Percentiles rank a stretch among this genome's conserved stretches.
phyloP scores from a whole-genome alignment of 2,113 vertebrate species.

The Proteles cristata region DNA sequence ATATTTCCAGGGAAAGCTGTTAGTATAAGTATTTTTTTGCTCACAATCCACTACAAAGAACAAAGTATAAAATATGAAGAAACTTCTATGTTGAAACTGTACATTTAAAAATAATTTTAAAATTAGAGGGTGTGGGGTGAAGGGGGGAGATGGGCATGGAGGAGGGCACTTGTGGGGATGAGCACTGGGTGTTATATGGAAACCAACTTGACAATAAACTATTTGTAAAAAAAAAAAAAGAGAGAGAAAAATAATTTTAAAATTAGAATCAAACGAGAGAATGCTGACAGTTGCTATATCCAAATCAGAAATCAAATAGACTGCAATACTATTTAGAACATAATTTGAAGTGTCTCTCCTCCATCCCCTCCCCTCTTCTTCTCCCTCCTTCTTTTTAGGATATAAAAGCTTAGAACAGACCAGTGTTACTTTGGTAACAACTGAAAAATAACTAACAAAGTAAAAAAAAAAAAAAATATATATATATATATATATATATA shows the following conservation, averaged over 20 bases:
- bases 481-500: no score
- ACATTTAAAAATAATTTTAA: background rate
- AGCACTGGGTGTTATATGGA: no score
- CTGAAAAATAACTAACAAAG: background rate
- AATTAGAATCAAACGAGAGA: background rate
- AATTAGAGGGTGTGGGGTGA: background rate
- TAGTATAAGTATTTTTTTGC: background rate
- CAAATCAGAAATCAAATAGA: constrained; percentile 35
- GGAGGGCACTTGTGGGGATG: no score
- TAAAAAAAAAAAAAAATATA: no score
- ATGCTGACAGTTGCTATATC: background rate
- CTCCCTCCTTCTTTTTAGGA: background rate
- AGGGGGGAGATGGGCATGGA: no score
- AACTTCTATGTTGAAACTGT: background rate
- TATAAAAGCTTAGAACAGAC: background rate
- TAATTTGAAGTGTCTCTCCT: background rate
- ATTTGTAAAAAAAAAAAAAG: no score
- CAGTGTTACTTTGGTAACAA: background rate
- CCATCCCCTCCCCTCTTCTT: no score
- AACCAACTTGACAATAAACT: no score
- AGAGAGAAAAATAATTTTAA: background rate
- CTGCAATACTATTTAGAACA: background rate
- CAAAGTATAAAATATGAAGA: background rate
- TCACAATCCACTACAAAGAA: background rate
- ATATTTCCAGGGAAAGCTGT: background rate